These are phyloP conservation scores for Polymixis flavicincta DNA, from an alignment of 2,888 invertebrate species.

Conservation along the genomic window DNA sequence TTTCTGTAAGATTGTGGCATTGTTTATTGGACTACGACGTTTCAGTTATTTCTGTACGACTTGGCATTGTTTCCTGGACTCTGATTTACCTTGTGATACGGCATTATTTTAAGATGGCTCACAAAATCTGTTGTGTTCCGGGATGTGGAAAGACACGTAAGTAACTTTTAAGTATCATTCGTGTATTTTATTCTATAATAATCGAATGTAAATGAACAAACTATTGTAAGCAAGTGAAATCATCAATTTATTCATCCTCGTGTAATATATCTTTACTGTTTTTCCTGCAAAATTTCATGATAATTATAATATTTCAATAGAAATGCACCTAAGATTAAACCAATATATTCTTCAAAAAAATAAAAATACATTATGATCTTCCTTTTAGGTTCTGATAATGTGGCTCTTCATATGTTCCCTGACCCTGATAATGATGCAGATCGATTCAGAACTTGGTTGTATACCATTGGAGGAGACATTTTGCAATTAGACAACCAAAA, in stretches of 20 bases:
- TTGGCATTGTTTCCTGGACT: not conserved
- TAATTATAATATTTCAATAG: not conserved
- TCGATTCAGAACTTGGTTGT: slow-evolving; percentile 8
- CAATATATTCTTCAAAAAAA: too few relatives aligned
- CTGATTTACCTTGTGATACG: not conserved
- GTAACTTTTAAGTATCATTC: not conserved
- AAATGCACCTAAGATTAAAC: too few relatives aligned
- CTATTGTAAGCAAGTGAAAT: not conserved
- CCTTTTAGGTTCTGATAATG: slow-evolving; percentile 5
- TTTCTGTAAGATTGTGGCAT: not conserved
- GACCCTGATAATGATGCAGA: slow-evolving; percentile 15
- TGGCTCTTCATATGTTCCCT: slow-evolving; percentile 1
- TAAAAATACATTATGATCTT: too few relatives aligned
- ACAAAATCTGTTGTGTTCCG: slow-evolving; percentile 6
- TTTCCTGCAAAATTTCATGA: not conserved
- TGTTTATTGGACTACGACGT: slow-evolving; percentile 1
- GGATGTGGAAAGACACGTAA: slow-evolving; percentile 8
- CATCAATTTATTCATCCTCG: too few relatives aligned
- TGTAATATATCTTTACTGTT: not conserved
- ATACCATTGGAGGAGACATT: slow-evolving; percentile 12
- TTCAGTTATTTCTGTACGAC: not conserved
- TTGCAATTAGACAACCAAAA: slow-evolving; percentile 5
- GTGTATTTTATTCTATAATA: not conserved
- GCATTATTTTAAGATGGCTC: slow-evolving; percentile 11
- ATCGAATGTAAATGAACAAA: not conserved